Base-by-base conservation (phyloP, 2,797 vertebrate species). In the Epinephelus awoara region DNA sequence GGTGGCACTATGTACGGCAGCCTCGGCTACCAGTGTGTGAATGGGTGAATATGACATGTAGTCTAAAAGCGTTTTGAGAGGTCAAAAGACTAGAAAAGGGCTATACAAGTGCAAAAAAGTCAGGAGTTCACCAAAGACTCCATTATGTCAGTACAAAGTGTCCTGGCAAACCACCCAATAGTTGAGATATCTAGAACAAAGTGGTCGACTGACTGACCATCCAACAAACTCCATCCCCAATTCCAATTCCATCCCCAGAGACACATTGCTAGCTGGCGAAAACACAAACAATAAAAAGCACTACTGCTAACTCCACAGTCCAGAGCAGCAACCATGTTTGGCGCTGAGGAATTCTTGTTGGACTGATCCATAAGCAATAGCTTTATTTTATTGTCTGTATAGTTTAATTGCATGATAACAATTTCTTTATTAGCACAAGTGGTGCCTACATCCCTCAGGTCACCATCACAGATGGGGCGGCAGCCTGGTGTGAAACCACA, bases 331-430 rank as follows among this genome's bases (percentile, higher is more conserved):
- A 19, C 27, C 0, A 21, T 5, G 17, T 49, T 59, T 52, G 13
- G 29, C 7, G 12, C 13, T 1, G 59, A 2, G 6, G 42, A n/a
- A 25, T 72, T 34, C 55, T 51, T 44, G 17, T 27, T 67, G 14
- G 38, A 74, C 12, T 11, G 23, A 73, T 72, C 38, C n/a, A 71
- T 59, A 56, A 75, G 40, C 34, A 27, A 52, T 29, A 59, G 25
- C 6, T 38, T 79, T 56, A 70, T 82, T 80, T 85, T 82, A 88
- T 77, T 23, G 58, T 75, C 50, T 49, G 23, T 68, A 64, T 27
- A 47, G 59, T 82, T 93, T 86, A 87, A 85, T 67, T 85, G 82
- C 78, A 75, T 67, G 50, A 83, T 74, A 83, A 84, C 50, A 84
- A 80, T 56, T 46, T 72, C 50, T 70, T 88, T 75, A 70, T 88